These are phyloP conservation scores for Hiodon tergisus DNA, from an alignment of 2,113 vertebrate species.

Conservation along the genomic window DNA sequence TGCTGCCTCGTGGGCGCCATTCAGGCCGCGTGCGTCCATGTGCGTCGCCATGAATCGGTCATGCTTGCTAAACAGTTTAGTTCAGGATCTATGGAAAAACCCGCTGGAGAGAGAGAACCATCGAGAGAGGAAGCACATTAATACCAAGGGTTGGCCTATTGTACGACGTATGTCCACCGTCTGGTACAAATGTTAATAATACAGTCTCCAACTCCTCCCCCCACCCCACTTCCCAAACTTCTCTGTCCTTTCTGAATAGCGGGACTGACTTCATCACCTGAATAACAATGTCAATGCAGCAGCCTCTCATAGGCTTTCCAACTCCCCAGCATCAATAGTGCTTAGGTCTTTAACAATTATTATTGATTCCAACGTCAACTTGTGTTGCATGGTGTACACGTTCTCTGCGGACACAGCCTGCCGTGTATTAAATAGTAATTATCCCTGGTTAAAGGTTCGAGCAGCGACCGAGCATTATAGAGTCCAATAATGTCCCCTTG, in stretches of 20 bases:
- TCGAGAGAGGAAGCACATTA: not conserved
- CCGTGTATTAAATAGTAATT: conserved; percentile 44
- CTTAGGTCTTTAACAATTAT: conserved; percentile 15
- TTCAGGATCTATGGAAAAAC: not conserved
- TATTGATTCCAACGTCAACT: conserved; percentile 33
- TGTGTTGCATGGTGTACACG: conserved; percentile 34
- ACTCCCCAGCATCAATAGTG: conserved; percentile 20
- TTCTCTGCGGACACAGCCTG: conserved; percentile 42
- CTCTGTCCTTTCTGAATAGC: not conserved
- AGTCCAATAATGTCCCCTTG: not conserved
- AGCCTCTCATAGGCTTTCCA: conserved; percentile 7
- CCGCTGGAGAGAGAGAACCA: too few species aligned
- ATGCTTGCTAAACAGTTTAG: not conserved
- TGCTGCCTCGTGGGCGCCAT: not conserved
- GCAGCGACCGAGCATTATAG: not conserved
- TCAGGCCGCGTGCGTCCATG: not conserved
- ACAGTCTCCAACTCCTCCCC: not conserved
- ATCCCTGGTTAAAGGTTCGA: conserved; percentile 10
- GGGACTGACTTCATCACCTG: not conserved
- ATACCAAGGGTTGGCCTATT: not conserved
- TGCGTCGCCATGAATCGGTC: not conserved
- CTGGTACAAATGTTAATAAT: not conserved
- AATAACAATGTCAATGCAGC: conserved; percentile 13
- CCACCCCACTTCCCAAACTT: not conserved
- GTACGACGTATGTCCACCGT: too few species aligned